Evolutionary conservation across 2,888 invertebrate genomes (phyloP), one percentile per base, ranked within the genome.

Genomic region (Zaprionus lineosus): DNA sequence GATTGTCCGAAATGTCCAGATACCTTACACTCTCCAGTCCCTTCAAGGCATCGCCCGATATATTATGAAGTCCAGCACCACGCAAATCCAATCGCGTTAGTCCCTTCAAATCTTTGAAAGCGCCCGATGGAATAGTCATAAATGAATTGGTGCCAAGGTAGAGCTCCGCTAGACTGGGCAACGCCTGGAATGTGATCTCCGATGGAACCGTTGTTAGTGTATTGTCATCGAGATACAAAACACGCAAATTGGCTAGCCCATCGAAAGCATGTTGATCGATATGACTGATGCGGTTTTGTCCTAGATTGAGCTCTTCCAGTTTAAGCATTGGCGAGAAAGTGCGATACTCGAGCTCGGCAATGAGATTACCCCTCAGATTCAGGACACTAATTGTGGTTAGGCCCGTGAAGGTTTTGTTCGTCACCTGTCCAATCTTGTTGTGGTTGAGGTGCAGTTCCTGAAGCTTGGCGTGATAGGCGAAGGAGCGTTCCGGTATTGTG

Each of bases 121-220:
- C 94, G 70, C 95, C 95, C 72, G 94, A 94, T 5, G 94, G 94
- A 56, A 97, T 91, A 44, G 92, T 91, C 9, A 94, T 93, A 87
- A 97, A 96, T 0, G 94, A 95, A 87, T 97, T 97, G 64, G 95
- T 92, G 7, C 96, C 96, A 29, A 97, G 93, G 85, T 95, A 96
- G 7, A 97, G 91, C 88, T 97, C 97, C 2, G 96, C 96, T 55
- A 97, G 91, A 73, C 94, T 94, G 51, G 94, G 94, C 77, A 96
- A 90, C 1, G 94, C 92, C 15, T 93, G 92, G 82, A 96, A 93
- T 15, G 86, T 88, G 0, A 95, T 93, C 11, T 92, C 90, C 1
- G 95, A 94, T 11, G 96, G 96, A 44, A 97, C 94, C 1, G 93
- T 91, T 71, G 93, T 94, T 62, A 97, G 89, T 60, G 95, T 94